Conservation (phyloP, 2,888 invertebrate species). For the Antheraea yamamai region DNA sequence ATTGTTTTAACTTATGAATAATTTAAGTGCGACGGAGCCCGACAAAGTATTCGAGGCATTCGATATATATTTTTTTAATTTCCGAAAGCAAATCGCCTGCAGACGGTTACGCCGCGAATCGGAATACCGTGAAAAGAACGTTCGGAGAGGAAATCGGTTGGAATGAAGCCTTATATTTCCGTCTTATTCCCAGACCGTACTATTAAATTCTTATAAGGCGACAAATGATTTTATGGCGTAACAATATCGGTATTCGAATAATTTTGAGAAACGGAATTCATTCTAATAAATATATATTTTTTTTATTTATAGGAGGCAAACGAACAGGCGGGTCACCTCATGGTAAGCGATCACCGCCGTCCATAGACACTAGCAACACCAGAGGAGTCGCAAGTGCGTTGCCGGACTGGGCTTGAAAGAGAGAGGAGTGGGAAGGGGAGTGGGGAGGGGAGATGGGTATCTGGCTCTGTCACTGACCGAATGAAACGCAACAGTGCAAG, state of each 20-base stretch:
- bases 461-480: no score
- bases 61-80: slow-evolving; percentile 15
- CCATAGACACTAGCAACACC: no score
- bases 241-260: background rate
- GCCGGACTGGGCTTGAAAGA: no score
- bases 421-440: no score
- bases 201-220: slow-evolving; percentile 24
- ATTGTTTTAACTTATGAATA: background rate
- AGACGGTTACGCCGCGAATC: slow-evolving; percentile 21
- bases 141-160: slow-evolving; percentile 35
- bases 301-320: no score
- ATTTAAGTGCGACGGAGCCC: background rate
- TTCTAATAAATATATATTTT: background rate
- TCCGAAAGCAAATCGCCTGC: slow-evolving; percentile 24
- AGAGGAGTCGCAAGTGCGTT: no score
- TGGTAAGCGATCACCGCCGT: no score
- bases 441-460: no score
- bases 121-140: slow-evolving; percentile 24
- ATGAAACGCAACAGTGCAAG: no score
- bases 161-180: slow-evolving; percentile 40
- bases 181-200: slow-evolving; percentile 32
- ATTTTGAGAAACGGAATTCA: background rate
- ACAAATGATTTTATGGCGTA: background rate
- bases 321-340: no score
- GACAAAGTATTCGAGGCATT: slow-evolving; percentile 7